Conservation (phyloP, 2,797 vertebrate genomes). For the Dendrocincla fuliginosa region DNA sequence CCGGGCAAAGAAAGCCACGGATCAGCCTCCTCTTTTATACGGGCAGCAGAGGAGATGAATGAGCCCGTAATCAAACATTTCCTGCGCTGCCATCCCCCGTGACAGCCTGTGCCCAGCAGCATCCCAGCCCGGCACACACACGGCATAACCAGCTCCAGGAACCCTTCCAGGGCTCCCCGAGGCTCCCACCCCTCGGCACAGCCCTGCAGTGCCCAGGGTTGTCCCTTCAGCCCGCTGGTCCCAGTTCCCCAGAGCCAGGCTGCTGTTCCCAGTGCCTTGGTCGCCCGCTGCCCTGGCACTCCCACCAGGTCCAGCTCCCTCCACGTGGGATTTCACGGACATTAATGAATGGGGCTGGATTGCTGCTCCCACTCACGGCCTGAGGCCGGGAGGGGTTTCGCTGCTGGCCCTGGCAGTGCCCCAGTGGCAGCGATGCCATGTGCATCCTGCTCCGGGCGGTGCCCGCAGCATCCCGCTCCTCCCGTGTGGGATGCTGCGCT, state of each 20-base stretch:
- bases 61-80: neutral
- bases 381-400: neutral
- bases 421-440: neutral
- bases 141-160: neutral
- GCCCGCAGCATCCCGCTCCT: neutral
- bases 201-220: neutral
- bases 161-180: neutral
- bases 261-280: neutral
- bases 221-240: neutral
- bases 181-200: neutral
- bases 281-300: neutral
- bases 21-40: neutral
- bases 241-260: neutral
- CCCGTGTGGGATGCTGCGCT: neutral
- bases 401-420: neutral
- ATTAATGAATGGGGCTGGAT: neutral
- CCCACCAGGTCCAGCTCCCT: neutral
- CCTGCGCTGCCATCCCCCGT: neutral
- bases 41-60: neutral
- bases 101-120: neutral
- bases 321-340: neutral
- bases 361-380: neutral
- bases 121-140: rapidly evolving
- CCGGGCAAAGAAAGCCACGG: neutral
- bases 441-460: neutral